phyloP scores from a whole-genome alignment of 1,140 invertebrate genomes.

The Coptotermes formosanus region DNA sequence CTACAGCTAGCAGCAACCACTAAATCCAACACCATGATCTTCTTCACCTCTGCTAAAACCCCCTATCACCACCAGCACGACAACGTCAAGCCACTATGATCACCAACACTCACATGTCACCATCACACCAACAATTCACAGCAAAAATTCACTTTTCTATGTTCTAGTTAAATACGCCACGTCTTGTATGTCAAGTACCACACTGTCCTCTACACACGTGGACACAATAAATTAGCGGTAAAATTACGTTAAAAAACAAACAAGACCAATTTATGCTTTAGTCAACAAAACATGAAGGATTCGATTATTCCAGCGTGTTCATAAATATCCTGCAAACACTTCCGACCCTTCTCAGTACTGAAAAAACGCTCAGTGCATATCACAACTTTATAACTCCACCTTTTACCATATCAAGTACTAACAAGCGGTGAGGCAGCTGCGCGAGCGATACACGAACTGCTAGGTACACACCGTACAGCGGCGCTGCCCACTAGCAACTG shows the following conservation, averaged over 20 bases:
- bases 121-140: no score
- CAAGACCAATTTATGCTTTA: no score
- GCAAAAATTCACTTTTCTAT: not conserved
- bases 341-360: no score
- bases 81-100: not conserved
- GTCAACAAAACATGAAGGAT: no score
- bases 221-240: not conserved
- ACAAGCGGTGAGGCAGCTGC: no score
- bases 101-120: not conserved
- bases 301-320: no score
- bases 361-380: no score
- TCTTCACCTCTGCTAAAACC: not conserved
- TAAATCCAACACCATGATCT: not conserved
- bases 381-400: no score
- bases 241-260: no score
- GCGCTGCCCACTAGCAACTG: not conserved
- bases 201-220: not conserved
- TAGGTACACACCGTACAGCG: not conserved
- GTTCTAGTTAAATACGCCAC: not conserved
- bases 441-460: no score
- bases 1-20: constrained; percentile 14
- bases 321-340: no score
- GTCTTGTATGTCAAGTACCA: not conserved
- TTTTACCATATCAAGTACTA: no score
- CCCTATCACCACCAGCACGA: constrained; percentile 6